Conservation (phyloP, 2,113 vertebrate species). For the Grammomys dolichurus region DNA sequence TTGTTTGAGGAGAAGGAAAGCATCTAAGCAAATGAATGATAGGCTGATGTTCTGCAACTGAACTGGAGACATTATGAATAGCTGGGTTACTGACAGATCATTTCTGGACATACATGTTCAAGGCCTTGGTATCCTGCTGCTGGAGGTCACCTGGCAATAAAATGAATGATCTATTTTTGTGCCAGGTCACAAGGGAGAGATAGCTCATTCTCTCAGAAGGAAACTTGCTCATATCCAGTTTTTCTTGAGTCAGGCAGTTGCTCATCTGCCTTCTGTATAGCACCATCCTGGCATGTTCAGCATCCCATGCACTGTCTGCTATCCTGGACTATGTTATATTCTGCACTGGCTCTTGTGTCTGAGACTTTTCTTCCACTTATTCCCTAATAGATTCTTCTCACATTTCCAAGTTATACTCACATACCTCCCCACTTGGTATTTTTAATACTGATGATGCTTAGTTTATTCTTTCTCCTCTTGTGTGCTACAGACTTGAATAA, state of each 20-base stretch:
- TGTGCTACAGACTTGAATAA: neutral
- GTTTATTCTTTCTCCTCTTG: neutral
- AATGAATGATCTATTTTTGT: neutral
- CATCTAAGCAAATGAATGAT: neutral
- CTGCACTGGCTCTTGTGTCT: accelerated
- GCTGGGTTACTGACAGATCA: neutral
- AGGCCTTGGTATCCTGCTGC: accelerated
- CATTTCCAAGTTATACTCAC: neutral
- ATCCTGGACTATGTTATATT: accelerated
- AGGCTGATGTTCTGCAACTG: no score
- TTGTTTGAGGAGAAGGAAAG: neutral
- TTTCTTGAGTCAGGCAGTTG: neutral
- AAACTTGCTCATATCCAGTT: neutral
- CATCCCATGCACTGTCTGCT: accelerated
- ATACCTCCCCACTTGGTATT: accelerated
- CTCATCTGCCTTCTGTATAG: neutral
- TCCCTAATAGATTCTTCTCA: accelerated
- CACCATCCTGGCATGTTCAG: accelerated
- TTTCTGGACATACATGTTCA: neutral
- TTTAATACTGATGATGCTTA: no score
- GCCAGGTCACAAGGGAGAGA: no score
- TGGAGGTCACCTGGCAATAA: neutral
- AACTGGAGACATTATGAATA: neutral
- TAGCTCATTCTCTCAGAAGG: neutral
- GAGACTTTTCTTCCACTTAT: neutral